phyloP scores from a whole-genome alignment of 2,888 invertebrate species.

The Lysandra bellargus region DNA sequence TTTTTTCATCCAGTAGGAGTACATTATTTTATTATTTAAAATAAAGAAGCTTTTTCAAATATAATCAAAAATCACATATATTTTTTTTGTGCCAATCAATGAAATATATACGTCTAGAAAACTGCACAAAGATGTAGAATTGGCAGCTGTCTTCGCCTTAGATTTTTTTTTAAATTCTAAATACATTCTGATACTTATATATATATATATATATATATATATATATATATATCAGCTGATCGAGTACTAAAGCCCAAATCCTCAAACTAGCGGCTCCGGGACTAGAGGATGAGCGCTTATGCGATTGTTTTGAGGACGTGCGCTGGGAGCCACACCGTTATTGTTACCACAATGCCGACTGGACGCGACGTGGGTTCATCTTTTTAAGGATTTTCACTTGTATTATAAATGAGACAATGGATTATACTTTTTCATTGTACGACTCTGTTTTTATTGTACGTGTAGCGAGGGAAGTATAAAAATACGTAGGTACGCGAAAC shows the following conservation, averaged over 20 bases:
- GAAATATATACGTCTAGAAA: too few relatives aligned
- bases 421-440: slow-evolving; percentile 23
- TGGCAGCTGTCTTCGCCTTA: too few relatives aligned
- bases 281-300: slow-evolving; percentile 47
- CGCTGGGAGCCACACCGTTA: slow-evolving; percentile 48
- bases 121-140: too few relatives aligned
- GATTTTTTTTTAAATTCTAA: not conserved
- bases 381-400: slow-evolving; percentile 31
- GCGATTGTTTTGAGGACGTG: slow-evolving; percentile 55
- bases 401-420: slow-evolving; percentile 28
- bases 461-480: not conserved
- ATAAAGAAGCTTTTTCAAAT: too few relatives aligned
- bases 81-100: too few relatives aligned
- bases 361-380: slow-evolving; percentile 38
- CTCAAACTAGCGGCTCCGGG: not conserved
- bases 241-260: too few relatives aligned
- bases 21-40: too few relatives aligned
- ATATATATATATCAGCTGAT: too few relatives aligned
- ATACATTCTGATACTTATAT: not conserved
- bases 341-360: slow-evolving; percentile 52
- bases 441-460: slow-evolving; percentile 11
- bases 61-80: too few relatives aligned
- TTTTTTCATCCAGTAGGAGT: too few relatives aligned
- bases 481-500: not conserved
- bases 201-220: too few relatives aligned